Conservation (phyloP, 35 echinoderm and acorn worm genomes). For the Ophioderma brevispina region DNA sequence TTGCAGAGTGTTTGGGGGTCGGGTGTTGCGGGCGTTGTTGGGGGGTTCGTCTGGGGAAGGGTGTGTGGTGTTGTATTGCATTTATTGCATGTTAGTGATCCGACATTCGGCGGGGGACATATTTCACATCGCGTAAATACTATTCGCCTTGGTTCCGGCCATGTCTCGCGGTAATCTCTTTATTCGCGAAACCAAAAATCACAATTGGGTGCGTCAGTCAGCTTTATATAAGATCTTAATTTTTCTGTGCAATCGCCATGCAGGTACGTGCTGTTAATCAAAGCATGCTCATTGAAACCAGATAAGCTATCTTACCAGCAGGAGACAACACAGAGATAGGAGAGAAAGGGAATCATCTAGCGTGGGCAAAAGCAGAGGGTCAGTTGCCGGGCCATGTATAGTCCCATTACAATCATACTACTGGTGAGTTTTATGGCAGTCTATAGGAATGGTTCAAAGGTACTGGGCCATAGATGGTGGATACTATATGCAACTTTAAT, state of each 20-base stretch:
- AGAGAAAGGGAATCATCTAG: conserved; percentile 82
- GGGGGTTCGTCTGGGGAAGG: too few species aligned
- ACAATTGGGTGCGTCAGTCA: too few species aligned
- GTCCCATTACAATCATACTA: conserved; percentile 62
- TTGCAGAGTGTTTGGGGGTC: too few species aligned
- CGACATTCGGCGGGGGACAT: too few species aligned
- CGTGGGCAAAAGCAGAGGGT: conserved; percentile 85
- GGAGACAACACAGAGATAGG: conserved; percentile 93
- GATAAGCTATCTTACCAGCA: conserved; percentile 87
- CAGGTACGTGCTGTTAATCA: conserved; percentile 73
- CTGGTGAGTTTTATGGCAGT: conserved; percentile 48
- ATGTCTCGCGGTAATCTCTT: too few species aligned
- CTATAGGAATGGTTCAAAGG: background rate
- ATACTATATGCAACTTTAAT: background rate
- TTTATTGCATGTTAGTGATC: too few species aligned
- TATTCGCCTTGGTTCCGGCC: too few species aligned
- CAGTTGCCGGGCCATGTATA: conserved; percentile 88
- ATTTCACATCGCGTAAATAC: too few species aligned
- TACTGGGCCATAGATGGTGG: background rate
- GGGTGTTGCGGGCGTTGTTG: too few species aligned
- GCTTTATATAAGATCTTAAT: background rate
- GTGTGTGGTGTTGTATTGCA: too few species aligned
- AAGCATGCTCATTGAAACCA: conserved; percentile 69
- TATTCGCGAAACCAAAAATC: too few species aligned
- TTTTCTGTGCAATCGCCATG: too few species aligned